phyloP scores from a whole-genome alignment of 2,888 invertebrate species.

The Tetanocera ferruginea region DNA sequence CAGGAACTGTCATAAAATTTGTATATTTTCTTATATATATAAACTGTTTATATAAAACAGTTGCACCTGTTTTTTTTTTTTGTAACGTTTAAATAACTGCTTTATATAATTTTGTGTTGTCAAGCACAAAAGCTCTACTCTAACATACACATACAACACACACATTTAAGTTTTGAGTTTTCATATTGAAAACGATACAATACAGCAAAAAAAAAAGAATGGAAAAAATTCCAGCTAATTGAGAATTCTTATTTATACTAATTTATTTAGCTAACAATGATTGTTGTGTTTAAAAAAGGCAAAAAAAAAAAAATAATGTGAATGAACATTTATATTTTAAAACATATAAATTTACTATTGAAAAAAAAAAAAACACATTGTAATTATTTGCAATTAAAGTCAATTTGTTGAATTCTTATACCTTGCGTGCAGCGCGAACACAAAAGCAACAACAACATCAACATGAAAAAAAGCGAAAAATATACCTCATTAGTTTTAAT shows the following conservation, averaged over 20 bases:
- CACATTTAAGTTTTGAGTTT: slow-evolving; percentile 7
- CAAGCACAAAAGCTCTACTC: not conserved
- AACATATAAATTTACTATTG: not conserved
- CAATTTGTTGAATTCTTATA: slow-evolving; percentile 57
- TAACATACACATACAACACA: not conserved
- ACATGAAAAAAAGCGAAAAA: slow-evolving; percentile 17
- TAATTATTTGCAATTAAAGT: slow-evolving; percentile 52
- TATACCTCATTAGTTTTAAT: slow-evolving; percentile 36
- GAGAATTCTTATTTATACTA: too few species aligned
- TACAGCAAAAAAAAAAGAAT: not conserved
- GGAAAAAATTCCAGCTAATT: too few species aligned
- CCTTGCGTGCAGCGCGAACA: slow-evolving; percentile 55
- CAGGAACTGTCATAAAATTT: too few species aligned
- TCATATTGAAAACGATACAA: slow-evolving; percentile 31
- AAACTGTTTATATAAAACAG: too few species aligned
- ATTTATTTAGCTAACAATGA: too few species aligned
- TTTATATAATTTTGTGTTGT: too few species aligned
- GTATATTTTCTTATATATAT: too few species aligned
- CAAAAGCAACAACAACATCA: slow-evolving; percentile 32
- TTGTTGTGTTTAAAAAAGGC: too few species aligned
- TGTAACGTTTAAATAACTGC: too few species aligned
- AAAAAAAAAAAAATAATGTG: not conserved
- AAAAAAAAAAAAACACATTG: not conserved
- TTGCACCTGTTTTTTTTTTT: too few species aligned
- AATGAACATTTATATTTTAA: not conserved